These are phyloP conservation scores for Periparus ater DNA, from an alignment of 2,797 vertebrate genomes.

Conservation along the genomic window DNA sequence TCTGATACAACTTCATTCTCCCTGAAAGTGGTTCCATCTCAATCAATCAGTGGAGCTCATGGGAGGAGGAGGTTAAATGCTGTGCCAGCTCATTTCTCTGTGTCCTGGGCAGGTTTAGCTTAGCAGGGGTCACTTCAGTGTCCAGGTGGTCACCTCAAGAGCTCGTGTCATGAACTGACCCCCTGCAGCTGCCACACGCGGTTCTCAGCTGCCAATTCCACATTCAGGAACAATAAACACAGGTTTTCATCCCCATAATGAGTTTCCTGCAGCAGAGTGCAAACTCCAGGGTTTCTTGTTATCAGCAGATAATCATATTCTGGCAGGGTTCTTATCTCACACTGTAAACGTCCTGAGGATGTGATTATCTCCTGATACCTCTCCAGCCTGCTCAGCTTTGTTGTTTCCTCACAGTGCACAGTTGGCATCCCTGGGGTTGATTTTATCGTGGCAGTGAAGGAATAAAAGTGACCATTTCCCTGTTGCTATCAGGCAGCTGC, in stretches of 20 bases:
- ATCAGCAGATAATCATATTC: slow-evolving; percentile 56
- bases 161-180: rapidly evolving
- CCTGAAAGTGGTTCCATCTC: background rate
- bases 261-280: slow-evolving; percentile 35
- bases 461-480: slow-evolving; percentile 38
- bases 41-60: background rate
- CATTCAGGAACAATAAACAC: background rate
- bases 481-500: background rate
- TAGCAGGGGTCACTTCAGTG: background rate
- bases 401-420: slow-evolving; percentile 20
- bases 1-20: background rate
- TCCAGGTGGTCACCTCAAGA: background rate
- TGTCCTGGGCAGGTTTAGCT: background rate
- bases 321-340: background rate
- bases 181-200: background rate
- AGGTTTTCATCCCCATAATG: slow-evolving; percentile 24
- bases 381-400: slow-evolving; percentile 12
- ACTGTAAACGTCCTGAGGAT: slow-evolving; percentile 36
- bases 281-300: slow-evolving; percentile 50
- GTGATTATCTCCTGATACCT: slow-evolving; percentile 64
- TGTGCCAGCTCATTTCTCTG: background rate
- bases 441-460: background rate
- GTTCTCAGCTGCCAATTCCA: background rate
- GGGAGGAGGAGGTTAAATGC: background rate
- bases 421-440: slow-evolving; percentile 30